Percentiles rank a stretch among this genome's conserved stretches.
phyloP scores from a whole-genome alignment of 2,888 invertebrate species.

The Cryptocheilus praepositus region DNA sequence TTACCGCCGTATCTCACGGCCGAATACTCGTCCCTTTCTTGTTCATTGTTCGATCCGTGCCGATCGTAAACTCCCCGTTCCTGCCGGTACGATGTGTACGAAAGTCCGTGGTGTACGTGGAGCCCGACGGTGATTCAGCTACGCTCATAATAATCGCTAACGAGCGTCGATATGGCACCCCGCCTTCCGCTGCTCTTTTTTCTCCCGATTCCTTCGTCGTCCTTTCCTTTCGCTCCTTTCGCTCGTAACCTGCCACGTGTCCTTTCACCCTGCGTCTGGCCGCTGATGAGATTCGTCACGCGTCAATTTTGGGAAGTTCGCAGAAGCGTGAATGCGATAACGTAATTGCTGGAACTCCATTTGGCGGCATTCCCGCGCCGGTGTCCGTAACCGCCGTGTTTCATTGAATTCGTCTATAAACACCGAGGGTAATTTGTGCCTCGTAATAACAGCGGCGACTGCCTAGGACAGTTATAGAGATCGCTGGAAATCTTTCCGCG shows the following conservation, averaged over 20 bases:
- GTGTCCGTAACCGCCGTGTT: too few relatives aligned
- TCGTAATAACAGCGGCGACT: too few relatives aligned
- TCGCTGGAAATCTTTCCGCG: too few relatives aligned
- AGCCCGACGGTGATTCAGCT: slow-evolving; percentile 49
- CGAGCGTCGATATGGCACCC: slow-evolving; percentile 40
- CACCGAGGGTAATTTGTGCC: too few relatives aligned
- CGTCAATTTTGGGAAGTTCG: too few relatives aligned
- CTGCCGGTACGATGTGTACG: slow-evolving; percentile 17
- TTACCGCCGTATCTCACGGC: slow-evolving; percentile 67
- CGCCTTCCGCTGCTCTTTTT: neutral
- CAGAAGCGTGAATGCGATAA: too few relatives aligned
- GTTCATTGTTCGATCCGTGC: slow-evolving; percentile 66
- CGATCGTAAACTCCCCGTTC: slow-evolving; percentile 59
- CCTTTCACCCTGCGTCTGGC: slow-evolving; percentile 7
- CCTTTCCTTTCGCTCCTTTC: slow-evolving; percentile 12
- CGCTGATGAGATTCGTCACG: too few relatives aligned
- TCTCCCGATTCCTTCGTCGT: slow-evolving; percentile 21
- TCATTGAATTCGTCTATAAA: too few relatives aligned
- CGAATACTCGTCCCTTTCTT: slow-evolving; percentile 55
- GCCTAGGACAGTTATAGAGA: too few relatives aligned
- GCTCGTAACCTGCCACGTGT: slow-evolving; percentile 47
- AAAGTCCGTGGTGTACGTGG: slow-evolving; percentile 21
- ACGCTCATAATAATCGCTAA: slow-evolving; percentile 57
- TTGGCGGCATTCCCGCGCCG: too few relatives aligned
- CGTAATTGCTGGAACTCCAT: too few relatives aligned